These are phyloP conservation scores for Dexiosoma caninum DNA, from an alignment of 2,888 invertebrate species.

Conservation along the genomic window DNA sequence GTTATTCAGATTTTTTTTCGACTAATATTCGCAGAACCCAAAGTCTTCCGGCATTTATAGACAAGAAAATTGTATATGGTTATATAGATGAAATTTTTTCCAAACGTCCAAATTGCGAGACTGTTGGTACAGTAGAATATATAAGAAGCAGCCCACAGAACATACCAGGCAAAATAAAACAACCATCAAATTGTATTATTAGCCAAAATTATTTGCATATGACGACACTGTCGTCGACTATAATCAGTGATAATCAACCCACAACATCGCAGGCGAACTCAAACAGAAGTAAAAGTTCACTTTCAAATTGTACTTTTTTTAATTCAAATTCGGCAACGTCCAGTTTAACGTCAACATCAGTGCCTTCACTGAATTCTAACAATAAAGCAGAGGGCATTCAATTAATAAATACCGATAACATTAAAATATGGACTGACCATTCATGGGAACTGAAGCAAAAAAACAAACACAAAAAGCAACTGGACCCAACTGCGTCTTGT, in stretches of 20 bases:
- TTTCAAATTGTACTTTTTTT: constrained; percentile 59
- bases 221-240: constrained; percentile 30
- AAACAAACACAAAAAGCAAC: constrained; percentile 26
- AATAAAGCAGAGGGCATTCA: constrained; percentile 67
- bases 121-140: constrained; percentile 75
- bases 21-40: constrained; percentile 66
- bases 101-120: constrained; percentile 71
- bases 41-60: constrained; percentile 64
- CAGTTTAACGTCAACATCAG: constrained; percentile 52
- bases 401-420: constrained; percentile 76
- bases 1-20: constrained; percentile 15
- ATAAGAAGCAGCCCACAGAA: constrained; percentile 37
- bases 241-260: constrained; percentile 57
- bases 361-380: constrained; percentile 48
- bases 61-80: constrained; percentile 29
- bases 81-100: constrained; percentile 47
- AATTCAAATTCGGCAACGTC: constrained; percentile 65
- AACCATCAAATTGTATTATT: background rate
- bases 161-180: constrained; percentile 3
- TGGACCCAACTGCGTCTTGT: constrained; percentile 35
- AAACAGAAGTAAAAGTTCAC: constrained; percentile 45
- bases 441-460: constrained; percentile 58
- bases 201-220: background rate
- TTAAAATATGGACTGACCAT: constrained; percentile 77
- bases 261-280: constrained; percentile 59